Evolutionary conservation across 2,888 invertebrate species (phyloP).

Genomic region (Syritta pipiens): DNA sequence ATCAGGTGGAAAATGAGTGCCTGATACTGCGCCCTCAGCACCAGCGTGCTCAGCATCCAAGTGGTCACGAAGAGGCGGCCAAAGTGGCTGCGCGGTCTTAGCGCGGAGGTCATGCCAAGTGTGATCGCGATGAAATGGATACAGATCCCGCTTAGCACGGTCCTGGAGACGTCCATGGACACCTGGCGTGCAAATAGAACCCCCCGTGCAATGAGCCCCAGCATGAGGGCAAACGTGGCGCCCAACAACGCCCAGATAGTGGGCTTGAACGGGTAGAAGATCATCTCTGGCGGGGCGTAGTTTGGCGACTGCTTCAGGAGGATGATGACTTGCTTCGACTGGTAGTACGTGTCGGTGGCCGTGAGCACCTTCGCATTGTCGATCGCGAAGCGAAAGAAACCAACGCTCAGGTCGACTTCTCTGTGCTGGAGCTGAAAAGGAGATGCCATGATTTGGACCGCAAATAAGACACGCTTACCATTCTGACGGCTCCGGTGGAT

Average conservation of each 20-base stretch:
- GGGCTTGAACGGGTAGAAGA: conserved; percentile 68
- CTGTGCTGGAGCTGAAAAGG: conserved; percentile 52
- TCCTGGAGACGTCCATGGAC: neutral
- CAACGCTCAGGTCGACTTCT: conserved; percentile 71
- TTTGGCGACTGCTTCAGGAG: conserved; percentile 69
- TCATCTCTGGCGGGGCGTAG: conserved; percentile 23
- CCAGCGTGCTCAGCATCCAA: conserved; percentile 70
- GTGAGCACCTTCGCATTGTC: conserved; percentile 60
- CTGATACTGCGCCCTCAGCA: conserved; percentile 71
- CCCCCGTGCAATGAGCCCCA: neutral
- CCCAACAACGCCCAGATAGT: conserved; percentile 53
- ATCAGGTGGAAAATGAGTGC: conserved; percentile 71
- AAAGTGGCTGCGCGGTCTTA: conserved; percentile 28
- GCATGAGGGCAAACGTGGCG: conserved; percentile 3
- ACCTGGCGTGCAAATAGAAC: neutral
- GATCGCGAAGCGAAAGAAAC: conserved; percentile 70
- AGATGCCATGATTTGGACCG: neutral
- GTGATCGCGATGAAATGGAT: conserved; percentile 29
- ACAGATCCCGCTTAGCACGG: neutral
- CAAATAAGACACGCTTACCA: conserved; percentile 8
- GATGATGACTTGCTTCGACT: conserved; percentile 69
- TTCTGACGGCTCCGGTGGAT: neutral
- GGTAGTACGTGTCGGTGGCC: conserved; percentile 71
- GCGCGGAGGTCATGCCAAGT: conserved; percentile 66
- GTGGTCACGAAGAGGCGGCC: conserved; percentile 64